phyloP scores from a whole-genome alignment of 2,113 vertebrate species.

The Pimephales promelas region DNA sequence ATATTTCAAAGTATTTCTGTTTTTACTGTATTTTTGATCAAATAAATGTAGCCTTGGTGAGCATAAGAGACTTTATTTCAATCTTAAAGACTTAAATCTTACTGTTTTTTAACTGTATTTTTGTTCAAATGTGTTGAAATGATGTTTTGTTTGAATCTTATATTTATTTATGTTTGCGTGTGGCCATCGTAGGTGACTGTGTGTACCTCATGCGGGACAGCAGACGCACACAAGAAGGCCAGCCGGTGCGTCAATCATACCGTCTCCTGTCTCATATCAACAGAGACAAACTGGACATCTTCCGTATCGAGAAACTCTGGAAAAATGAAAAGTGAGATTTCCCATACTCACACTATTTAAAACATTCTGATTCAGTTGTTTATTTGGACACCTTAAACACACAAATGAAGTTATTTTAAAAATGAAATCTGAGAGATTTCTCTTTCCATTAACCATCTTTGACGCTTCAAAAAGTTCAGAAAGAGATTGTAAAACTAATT shows the following conservation, averaged over 20 bases:
- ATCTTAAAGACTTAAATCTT: too few relatives aligned
- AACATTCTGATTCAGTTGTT: background rate
- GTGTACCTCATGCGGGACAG: slow-evolving; percentile 98
- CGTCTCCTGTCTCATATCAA: slow-evolving; percentile 93
- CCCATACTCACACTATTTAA: too few relatives aligned
- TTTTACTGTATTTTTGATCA: too few relatives aligned
- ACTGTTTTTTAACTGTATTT: background rate
- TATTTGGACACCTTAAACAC: background rate
- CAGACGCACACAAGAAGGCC: slow-evolving; percentile 89
- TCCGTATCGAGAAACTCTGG: slow-evolving; percentile 98
- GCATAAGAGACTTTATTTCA: too few relatives aligned
- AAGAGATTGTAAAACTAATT: too few relatives aligned
- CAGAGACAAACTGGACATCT: slow-evolving; percentile 96
- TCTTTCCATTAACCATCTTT: too few relatives aligned
- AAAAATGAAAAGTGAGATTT: slow-evolving; percentile 93
- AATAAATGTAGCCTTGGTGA: too few relatives aligned
- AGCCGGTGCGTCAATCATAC: slow-evolving; percentile 94
- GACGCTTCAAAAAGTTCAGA: too few relatives aligned
- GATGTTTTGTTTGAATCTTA: too few relatives aligned
- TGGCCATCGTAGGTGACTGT: slow-evolving; percentile 84
- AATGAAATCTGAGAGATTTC: too few relatives aligned
- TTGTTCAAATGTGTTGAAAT: background rate
- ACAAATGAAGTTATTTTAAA: too few relatives aligned
- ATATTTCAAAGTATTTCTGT: too few relatives aligned
- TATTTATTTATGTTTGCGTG: background rate